phyloP scores from a whole-genome alignment of 2,797 vertebrate species.

The Siniperca scherzeri region DNA sequence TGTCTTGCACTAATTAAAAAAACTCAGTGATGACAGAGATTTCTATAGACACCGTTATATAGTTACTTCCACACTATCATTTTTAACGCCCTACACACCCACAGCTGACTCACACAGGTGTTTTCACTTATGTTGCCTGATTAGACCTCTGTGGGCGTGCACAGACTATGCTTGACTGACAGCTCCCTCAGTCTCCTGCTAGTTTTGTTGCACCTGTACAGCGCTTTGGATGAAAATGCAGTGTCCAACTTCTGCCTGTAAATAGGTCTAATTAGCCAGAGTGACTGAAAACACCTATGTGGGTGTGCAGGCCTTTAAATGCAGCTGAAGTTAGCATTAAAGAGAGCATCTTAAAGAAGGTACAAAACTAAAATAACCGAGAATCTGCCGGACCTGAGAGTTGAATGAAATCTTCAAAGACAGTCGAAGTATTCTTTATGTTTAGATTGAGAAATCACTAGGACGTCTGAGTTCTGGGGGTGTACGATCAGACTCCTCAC shows the following conservation, averaged over 20 bases:
- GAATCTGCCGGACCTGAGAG: not conserved
- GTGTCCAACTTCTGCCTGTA: not conserved
- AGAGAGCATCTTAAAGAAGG: not conserved
- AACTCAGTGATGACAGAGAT: not conserved
- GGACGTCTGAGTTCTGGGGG: too few species aligned
- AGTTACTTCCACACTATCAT: not conserved
- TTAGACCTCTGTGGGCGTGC: not conserved
- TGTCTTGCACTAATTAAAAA: not conserved
- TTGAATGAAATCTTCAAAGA: not conserved
- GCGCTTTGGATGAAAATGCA: not conserved
- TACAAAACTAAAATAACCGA: not conserved
- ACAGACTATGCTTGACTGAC: not conserved
- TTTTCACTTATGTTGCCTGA: not conserved
- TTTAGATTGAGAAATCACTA: too few species aligned
- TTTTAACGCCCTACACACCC: not conserved
- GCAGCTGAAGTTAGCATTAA: not conserved
- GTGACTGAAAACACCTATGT: not conserved
- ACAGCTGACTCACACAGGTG: not conserved
- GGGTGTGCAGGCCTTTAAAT: not conserved
- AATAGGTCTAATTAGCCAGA: not conserved
- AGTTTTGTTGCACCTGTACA: not conserved
- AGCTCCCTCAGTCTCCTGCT: not conserved
- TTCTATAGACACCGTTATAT: not conserved
- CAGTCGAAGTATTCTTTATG: not conserved
- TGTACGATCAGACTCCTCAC: not conserved